A percentile compares a stretch with the other conserved stretches of the same genome.
Conservation (phyloP, 2,888 invertebrate genomes). For the Malthinus seriepunctatus region DNA sequence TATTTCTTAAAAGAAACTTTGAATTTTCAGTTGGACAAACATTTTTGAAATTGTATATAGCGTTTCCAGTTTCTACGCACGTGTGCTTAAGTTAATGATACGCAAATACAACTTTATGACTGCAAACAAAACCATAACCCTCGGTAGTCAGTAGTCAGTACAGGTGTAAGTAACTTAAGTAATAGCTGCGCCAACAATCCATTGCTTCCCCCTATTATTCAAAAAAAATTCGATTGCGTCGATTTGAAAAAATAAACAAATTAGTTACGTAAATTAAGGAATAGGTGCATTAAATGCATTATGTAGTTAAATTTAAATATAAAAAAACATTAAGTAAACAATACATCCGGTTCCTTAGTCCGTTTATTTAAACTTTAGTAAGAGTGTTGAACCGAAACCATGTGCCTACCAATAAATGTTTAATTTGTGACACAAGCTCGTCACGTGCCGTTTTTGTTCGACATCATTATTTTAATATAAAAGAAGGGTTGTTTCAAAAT, state of each 20-base stretch:
- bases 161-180: slow-evolving; percentile 26
- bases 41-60: too few relatives aligned
- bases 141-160: neutral
- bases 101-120: slow-evolving; percentile 35
- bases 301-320: slow-evolving; percentile 27
- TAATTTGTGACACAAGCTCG: slow-evolving; percentile 38
- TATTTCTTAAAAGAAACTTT: too few relatives aligned
- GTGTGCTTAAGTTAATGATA: slow-evolving; percentile 31
- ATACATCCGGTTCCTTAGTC: slow-evolving; percentile 44
- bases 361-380: slow-evolving; percentile 42
- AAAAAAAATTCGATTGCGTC: neutral
- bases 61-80: slow-evolving; percentile 18
- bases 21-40: too few relatives aligned
- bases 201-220: neutral
- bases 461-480: slow-evolving; percentile 35
- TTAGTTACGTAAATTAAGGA: slow-evolving; percentile 16
- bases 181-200: neutral
- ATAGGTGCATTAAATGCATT: slow-evolving; percentile 30
- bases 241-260: slow-evolving; percentile 18
- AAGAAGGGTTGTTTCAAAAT: slow-evolving; percentile 26
- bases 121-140: slow-evolving; percentile 24
- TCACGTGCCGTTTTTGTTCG: slow-evolving; percentile 38
- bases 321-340: slow-evolving; percentile 39
- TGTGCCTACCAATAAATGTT: slow-evolving; percentile 39
- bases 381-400: slow-evolving; percentile 41